phyloP scores from a whole-genome alignment of 2,113 vertebrate species.

The Pseudonaja textilis region DNA sequence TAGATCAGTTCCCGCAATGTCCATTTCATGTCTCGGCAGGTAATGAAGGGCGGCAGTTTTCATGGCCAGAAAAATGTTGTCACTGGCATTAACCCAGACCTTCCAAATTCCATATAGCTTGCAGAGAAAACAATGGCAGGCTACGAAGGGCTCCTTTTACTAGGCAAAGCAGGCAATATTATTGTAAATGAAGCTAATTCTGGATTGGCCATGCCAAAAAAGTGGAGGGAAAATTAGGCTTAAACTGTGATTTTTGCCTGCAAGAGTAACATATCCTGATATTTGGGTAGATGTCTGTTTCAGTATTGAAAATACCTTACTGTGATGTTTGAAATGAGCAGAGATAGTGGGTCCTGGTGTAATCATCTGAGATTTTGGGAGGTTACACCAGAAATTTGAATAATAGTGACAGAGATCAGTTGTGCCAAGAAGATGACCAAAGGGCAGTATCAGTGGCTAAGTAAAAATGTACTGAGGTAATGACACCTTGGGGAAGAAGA shows the following conservation, averaged over 20 bases:
- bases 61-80: constrained; percentile 48
- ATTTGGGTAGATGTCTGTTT: not conserved
- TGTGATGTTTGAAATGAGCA: constrained; percentile 7
- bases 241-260: too few relatives aligned
- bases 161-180: constrained; percentile 38
- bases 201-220: not conserved
- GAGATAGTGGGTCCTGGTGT: not conserved
- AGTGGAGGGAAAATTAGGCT: not conserved
- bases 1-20: constrained; percentile 36
- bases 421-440: not conserved
- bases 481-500: not conserved
- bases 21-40: constrained; percentile 39
- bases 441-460: not conserved
- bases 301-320: not conserved
- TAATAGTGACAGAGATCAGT: not conserved
- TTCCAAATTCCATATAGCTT: constrained; percentile 37
- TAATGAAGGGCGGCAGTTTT: constrained; percentile 39
- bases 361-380: not conserved
- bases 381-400: constrained; percentile 4
- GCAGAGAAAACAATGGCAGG: too few relatives aligned
- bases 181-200: constrained; percentile 1
- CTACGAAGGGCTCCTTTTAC: constrained; percentile 29
- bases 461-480: not conserved
- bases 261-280: not conserved
- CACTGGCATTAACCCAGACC: constrained; percentile 33